phyloP scores from a whole-genome alignment of 2,113 vertebrate species.

The Myiozetetes cayanensis region DNA sequence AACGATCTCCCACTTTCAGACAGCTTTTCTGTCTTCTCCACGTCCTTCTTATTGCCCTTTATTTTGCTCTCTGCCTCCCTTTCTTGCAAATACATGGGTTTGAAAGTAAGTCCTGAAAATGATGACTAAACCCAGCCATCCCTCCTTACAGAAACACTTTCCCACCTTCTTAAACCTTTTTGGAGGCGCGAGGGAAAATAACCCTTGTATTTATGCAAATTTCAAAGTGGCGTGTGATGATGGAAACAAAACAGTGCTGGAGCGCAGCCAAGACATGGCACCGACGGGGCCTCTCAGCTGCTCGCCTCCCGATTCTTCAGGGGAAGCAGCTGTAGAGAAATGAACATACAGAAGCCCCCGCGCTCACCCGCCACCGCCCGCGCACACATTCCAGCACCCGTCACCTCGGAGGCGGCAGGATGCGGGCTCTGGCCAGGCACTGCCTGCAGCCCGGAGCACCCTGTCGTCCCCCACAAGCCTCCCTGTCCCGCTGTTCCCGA shows the following conservation, averaged over 20 bases:
- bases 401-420: constrained; percentile 71
- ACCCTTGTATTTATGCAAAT: constrained; percentile 83
- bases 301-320: constrained; percentile 73
- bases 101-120: constrained; percentile 52
- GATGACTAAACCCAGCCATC: constrained; percentile 54
- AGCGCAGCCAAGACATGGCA: constrained; percentile 81
- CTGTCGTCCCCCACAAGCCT: constrained; percentile 77
- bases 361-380: constrained; percentile 50
- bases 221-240: constrained; percentile 79
- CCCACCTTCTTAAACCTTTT: constrained; percentile 71
- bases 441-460: constrained; percentile 43
- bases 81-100: neutral
- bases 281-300: constrained; percentile 74
- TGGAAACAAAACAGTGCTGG: constrained; percentile 83
- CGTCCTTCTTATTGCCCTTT: constrained; percentile 23
- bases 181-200: constrained; percentile 74
- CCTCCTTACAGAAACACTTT: constrained; percentile 61
- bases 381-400: constrained; percentile 74
- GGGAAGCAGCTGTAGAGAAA: constrained; percentile 78
- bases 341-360: constrained; percentile 63
- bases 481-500: constrained; percentile 71
- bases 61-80: constrained; percentile 27
- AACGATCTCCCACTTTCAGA: neutral
- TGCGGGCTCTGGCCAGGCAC: constrained; percentile 56
- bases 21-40: neutral